Conservation (phyloP, 2,113 vertebrate species). For the Podarcis cretensis region DNA sequence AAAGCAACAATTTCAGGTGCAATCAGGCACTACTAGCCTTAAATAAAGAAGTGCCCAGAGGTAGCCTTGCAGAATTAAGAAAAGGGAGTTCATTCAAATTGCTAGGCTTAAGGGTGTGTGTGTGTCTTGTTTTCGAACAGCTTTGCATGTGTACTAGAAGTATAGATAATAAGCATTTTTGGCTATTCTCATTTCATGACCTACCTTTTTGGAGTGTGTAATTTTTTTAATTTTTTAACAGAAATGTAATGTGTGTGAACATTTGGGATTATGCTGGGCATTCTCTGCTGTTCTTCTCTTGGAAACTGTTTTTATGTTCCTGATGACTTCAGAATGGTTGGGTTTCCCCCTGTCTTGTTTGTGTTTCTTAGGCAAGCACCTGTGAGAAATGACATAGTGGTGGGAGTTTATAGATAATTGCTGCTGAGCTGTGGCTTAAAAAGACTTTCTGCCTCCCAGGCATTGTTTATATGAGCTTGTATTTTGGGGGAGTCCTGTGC, state of each 20-base stretch:
- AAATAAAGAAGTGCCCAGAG: slow-evolving; percentile 21
- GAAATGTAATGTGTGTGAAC: not conserved
- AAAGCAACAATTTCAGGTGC: slow-evolving; percentile 21
- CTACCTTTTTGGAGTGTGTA: too few relatives aligned
- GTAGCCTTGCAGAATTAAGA: not conserved
- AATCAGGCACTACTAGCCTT: fast-evolving
- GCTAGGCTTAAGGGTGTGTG: slow-evolving; percentile 28
- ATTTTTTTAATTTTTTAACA: too few relatives aligned
- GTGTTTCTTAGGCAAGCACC: not conserved
- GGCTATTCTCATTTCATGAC: not conserved
- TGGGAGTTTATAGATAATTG: slow-evolving; percentile 1
- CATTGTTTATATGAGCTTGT: slow-evolving; percentile 21
- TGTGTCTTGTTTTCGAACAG: not conserved
- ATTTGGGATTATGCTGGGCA: not conserved
- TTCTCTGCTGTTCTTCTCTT: not conserved
- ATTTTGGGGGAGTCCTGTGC: not conserved
- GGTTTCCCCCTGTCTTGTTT: not conserved
- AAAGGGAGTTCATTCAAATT: not conserved
- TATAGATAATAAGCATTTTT: slow-evolving; percentile 44
- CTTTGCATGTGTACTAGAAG: slow-evolving; percentile 20
- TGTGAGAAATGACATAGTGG: not conserved
- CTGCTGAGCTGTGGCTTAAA: slow-evolving; percentile 1
- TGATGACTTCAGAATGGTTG: not conserved
- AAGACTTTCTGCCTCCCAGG: not conserved
- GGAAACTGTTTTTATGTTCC: not conserved